Conservation (phyloP, 1,140 invertebrate genomes). For the Bombus waltoni region DNA sequence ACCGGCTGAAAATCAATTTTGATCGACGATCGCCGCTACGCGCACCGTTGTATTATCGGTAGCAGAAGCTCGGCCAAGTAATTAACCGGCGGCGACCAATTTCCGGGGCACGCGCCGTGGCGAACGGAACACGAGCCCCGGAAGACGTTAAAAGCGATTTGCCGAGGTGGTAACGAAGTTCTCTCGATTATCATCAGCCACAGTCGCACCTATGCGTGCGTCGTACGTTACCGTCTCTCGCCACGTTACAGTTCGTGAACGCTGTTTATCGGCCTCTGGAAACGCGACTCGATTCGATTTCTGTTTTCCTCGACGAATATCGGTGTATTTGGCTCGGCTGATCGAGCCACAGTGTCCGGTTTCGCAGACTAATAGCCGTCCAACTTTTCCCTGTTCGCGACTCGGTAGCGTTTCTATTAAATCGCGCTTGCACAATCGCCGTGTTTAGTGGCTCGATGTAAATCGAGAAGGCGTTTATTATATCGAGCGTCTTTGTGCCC, state of each 20-base stretch:
- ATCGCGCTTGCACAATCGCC: conserved; percentile 38
- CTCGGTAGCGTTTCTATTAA: conserved; percentile 38
- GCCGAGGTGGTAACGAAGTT: neutral
- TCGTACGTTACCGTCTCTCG: conserved; percentile 1
- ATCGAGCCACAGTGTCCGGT: conserved; percentile 42
- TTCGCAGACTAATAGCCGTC: conserved; percentile 16
- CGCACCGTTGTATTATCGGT: conserved; percentile 19
- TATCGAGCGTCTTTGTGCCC: neutral
- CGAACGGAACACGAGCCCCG: neutral
- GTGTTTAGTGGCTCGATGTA: neutral
- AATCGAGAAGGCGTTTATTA: conserved; percentile 6
- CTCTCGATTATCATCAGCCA: neutral
- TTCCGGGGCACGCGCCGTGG: conserved; percentile 32
- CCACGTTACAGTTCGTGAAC: neutral
- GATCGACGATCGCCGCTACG: conserved; percentile 4
- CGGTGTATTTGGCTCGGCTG: conserved; percentile 8
- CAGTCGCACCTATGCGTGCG: too few relatives aligned
- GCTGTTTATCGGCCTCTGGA: conserved; percentile 30
- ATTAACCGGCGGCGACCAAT: conserved; percentile 35
- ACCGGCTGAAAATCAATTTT: conserved; percentile 45
- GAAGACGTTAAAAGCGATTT: conserved; percentile 14
- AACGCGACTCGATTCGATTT: conserved; percentile 53
- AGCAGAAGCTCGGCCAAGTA: neutral
- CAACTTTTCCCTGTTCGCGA: conserved; percentile 14
- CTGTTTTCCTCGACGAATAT: conserved; percentile 38